Base-by-base conservation (phyloP, 2,113 vertebrate species). In the Menidia beryllina region DNA sequence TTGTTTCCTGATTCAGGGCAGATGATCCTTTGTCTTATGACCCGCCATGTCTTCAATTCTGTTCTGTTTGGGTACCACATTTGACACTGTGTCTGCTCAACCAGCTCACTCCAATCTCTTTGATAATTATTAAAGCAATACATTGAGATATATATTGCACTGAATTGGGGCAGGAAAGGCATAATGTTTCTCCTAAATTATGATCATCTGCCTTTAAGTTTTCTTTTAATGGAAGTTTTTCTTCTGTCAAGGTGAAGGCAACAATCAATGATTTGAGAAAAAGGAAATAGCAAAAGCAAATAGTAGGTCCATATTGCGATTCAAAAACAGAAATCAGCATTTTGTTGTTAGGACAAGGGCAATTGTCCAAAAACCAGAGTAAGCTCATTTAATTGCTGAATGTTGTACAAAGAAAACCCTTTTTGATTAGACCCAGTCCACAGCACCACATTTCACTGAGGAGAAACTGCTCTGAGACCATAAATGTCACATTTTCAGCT, bases 1-100 rank as follows among this genome's bases (percentile, higher is more conserved):
- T 93, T 95, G 93, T 96, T 97, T 97, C 94, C 95, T 96, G 95
- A 93, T 95, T 94, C 94, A 86, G 93, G 94, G 94, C 94, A 94
- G 95, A 96, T 94, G 94, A 95, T 95, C 93, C 86, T 80, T 81
- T 83, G 88, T 45, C 4, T 25, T 7, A 45, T 65, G 39, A 21
- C 69, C 52, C 59, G 36, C 10, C 26, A 1, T 19, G 19, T 71
- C 2, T 70, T 54, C 49, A 50, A 72, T 57, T 63, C 0, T 85
- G 30, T 52, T n/a, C 48, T 25, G 41, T 54, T 65, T 61, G 24
- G 10, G 5, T 21, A 25, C 3, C 20, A 47, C 58, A 17, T 2
- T 38, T 23, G 19, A 50, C 4, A 20, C 17, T 41, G 25, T 27
- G 10, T 34, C 3, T 34, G 23, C 17, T 47, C 3, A 38, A 57